A percentile compares a stretch with the other conserved stretches of the same genome.
Conservation (phyloP, 2,797 vertebrate genomes). For the Ambastaia sidthimunki region DNA sequence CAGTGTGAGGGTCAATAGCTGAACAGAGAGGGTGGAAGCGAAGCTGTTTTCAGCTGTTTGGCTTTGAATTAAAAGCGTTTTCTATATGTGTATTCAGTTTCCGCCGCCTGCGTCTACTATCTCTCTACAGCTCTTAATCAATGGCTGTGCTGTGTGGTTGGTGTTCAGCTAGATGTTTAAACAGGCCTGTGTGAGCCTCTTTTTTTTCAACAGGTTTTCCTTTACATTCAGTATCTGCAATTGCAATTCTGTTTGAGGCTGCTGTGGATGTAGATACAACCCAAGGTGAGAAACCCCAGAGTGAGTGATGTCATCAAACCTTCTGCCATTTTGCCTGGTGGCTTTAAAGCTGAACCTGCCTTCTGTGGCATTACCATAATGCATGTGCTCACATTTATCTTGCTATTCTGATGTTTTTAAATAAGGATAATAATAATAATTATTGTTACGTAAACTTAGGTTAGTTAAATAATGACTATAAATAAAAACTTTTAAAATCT, state of each 20-base stretch:
- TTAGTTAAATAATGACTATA: too few relatives aligned
- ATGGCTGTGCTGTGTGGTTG: slow-evolving; percentile 13
- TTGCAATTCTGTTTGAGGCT: too few relatives aligned
- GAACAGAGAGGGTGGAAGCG: slow-evolving; percentile 50
- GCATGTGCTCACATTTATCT: too few relatives aligned
- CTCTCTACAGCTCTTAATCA: slow-evolving; percentile 17
- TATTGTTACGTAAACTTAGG: too few relatives aligned
- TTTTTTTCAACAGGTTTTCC: not conserved
- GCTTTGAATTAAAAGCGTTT: slow-evolving; percentile 55
- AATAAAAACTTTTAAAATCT: too few relatives aligned
- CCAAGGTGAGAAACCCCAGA: not conserved
- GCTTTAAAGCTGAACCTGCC: not conserved
- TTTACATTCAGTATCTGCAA: too few relatives aligned
- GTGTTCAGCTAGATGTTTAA: not conserved
- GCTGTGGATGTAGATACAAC: too few relatives aligned
- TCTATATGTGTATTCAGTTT: slow-evolving; percentile 44
- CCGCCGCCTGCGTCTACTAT: not conserved
- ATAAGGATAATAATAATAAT: too few relatives aligned
- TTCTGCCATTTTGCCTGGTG: slow-evolving; percentile 31
- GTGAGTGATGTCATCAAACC: slow-evolving; percentile 24
- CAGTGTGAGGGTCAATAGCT: slow-evolving; percentile 50
- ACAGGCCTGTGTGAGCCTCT: not conserved
- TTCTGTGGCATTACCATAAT: too few relatives aligned
- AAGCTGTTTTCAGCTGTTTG: slow-evolving; percentile 54
- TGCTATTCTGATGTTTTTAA: too few relatives aligned